Base-by-base conservation (phyloP, 2,888 invertebrate species). In the Mamestra brassicae region DNA sequence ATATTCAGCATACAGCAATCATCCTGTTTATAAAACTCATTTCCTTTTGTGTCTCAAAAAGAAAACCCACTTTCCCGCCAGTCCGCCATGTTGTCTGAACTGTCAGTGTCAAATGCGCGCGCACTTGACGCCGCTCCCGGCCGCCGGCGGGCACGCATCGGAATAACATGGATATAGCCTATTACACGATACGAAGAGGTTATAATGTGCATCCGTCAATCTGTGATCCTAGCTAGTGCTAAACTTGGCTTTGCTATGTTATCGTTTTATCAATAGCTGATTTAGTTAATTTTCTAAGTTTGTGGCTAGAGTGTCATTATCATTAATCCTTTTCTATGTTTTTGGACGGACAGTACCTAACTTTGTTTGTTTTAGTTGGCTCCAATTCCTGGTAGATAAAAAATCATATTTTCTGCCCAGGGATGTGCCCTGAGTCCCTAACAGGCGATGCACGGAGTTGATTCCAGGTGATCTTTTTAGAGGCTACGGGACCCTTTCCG, bases 91-190 rank as follows among this genome's bases (percentile, higher is more conserved):
- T 84, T 89, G 82, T 75, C 83, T 74, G 72, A 80, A 81, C 84
- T 84, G 89, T 87, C 90, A 89, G 80, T 84, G 81, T 86, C 84
- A 86, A 86, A 84, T 86, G 85, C 80, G 84, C 81, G 84, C 83
- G 87, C 87, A 85, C 78, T 85, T 80, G 85, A 79, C 81, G 75
- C 75, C 36, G 90, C 87, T 84, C 84, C 86, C 88, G 86, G 80
- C 74, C 69, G 90, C 62, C 52, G 57, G 83, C 78, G 90, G 92
- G 89, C 69, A 85, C 74, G 81, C 88, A 92, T 92, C 91, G 92
- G 89, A 92, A 92, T 93, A 92, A 90, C 90, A 90, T 87, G 87
- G 87, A 91, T 92, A 90, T 84, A 47, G 47, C 13, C 60, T 72
- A 76, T 84, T 80, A 76, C 81, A 81, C 57, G 66, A 74, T 74